Evolutionary conservation across 2,113 vertebrate genomes (phyloP), one percentile per base, ranked within the genome.

Genomic region (Chinchilla lanigera): DNA sequence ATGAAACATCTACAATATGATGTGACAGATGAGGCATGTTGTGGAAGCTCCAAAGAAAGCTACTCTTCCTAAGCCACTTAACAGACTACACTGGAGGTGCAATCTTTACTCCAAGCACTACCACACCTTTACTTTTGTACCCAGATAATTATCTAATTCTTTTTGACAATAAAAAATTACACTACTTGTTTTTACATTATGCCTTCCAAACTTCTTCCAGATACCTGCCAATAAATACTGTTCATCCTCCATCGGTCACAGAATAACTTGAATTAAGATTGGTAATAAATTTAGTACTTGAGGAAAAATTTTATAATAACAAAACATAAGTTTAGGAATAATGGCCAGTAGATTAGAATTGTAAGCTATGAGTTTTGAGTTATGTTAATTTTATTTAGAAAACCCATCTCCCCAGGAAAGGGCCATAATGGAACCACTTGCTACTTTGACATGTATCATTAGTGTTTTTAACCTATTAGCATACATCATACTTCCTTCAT

Each of bases 301-400:
- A 86, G 20, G 24, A 84, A 71, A 41, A 35, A 60, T 28, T 33
- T 58, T n/a, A 50, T 28, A 89, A 86, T 81, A 77, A 58, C 19
- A 86, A 83, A 82, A 92, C 61, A 22, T n/a, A 63, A 86, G 82
- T 67, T 78, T 94, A 86, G 65, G 94, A 93, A 95, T 33, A 93
- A 82, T 56, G 9, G 28, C 28, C 44, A 82, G 13, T n/a, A 58
- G 30, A 56, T 63, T 63, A 83, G 60, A 80, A 90, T 3, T 77
- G 80, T 89, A 85, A 93, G n/a, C 13, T 56, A 3, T 20, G 47
- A 60, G 58, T 24, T 47, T 61, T 81, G 17, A 87, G 41, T 60
- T 69, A 54, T 47, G 24, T 87, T 90, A 54, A 93, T 44, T 82
- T 82, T 61, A 88, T 47, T 50, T 26, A 50, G 17, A 58, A 28